Conservation (phyloP, 2,113 vertebrate species). For the Chitala chitala region DNA sequence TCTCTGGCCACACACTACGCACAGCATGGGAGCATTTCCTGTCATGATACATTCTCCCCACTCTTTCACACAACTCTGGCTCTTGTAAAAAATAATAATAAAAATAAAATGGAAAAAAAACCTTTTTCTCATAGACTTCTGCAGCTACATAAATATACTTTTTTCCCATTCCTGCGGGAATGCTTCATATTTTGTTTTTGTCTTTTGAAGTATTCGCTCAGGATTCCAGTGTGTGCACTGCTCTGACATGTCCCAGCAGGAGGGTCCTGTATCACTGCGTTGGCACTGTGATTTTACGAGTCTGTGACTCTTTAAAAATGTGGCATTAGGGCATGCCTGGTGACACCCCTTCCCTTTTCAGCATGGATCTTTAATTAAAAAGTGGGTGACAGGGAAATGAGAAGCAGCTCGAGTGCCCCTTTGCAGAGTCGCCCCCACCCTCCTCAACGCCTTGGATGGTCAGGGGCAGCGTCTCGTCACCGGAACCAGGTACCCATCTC, state of each 20-base stretch:
- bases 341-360: not conserved
- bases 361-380: conserved; percentile 17
- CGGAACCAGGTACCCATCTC: too few relatives aligned
- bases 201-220: conserved; percentile 24
- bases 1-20: conserved; percentile 60
- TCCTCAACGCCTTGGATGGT: too few relatives aligned
- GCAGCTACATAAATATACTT: conserved; percentile 26
- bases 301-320: not conserved
- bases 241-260: not conserved
- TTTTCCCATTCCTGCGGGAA: conserved; percentile 2
- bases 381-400: too few relatives aligned
- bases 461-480: too few relatives aligned
- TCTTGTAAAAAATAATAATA: conserved; percentile 34
- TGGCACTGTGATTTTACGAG: not conserved
- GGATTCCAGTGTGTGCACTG: not conserved
- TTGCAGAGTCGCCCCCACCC: too few relatives aligned
- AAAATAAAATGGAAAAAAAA: conserved; percentile 38
- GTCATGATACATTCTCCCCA: conserved; percentile 52
- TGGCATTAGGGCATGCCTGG: not conserved
- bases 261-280: not conserved
- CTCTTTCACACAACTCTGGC: conserved; percentile 51
- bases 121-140: conserved; percentile 26
- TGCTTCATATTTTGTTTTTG: conserved; percentile 29
- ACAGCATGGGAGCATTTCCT: conserved; percentile 64
- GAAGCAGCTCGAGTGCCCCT: too few relatives aligned